Evolutionary conservation across 2,797 vertebrate species (phyloP), one percentile per base, ranked within the genome.

Genomic region (Gambelia wislizenii): DNA sequence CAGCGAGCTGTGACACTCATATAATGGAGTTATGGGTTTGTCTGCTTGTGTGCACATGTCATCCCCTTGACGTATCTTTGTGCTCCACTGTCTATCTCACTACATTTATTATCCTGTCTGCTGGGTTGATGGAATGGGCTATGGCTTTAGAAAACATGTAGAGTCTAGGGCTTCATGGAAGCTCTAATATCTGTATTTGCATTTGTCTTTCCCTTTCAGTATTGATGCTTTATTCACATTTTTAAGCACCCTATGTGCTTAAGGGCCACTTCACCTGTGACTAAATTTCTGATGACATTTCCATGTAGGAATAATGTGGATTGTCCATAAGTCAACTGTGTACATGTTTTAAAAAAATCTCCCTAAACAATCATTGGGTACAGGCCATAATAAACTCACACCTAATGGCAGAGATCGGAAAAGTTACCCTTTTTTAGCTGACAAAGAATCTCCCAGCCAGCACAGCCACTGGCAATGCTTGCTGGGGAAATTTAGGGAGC

Each of bases 1-100:
- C 83, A 70, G 47, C 67, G 77, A 85, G 78, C 59, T 83, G 49
- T 83, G 83, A 86, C 59, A 77, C 52, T 91, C 86, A 36, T 85
- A 69, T 69, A 85, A 82, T 82, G 78, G 70, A 82, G 69, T 86
- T 77, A 89, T 85, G 59, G 49, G 47, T 77, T 39, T 83, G 86
- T 42, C 86, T 82, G 70, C 47, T 76, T 77, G 70, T 85, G 77
- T 88, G 56, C 86, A 82, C 83, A 67, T 64, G 52, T 85, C 77
- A 85, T 6, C 20, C 79, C 39, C 77, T 75, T 86, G 78, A 89
- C n/a, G 25, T 86, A 86, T 76, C 69, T 76, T 69, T 70, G 77
- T 0, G 10, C 33, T 76, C 70, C 9, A 6, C 70, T 14, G 14
- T 36, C 49, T 81, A 75, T 85, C 83, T 81, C n/a, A 70, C 13